Evolutionary conservation across 2,113 vertebrate species (phyloP).

Genomic region (Pseudopodoces humilis): DNA sequence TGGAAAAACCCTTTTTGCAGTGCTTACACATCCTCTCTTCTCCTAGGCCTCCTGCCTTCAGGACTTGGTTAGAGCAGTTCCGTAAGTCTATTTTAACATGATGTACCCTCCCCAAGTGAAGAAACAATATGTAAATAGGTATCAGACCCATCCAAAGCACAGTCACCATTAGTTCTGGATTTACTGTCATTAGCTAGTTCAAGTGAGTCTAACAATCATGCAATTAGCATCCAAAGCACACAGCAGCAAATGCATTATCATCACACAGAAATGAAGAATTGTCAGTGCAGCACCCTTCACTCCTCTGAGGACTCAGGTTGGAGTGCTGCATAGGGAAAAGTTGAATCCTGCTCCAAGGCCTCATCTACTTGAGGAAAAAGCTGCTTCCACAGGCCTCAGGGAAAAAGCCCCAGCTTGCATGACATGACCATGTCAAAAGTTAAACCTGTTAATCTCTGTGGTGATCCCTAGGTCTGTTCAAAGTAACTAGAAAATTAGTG

Average conservation of each 20-base stretch:
- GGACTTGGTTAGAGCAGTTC: background rate
- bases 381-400: background rate
- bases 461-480: background rate
- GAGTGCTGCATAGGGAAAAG: background rate
- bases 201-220: background rate
- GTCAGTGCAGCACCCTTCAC: background rate
- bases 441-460: background rate
- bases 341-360: background rate
- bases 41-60: background rate
- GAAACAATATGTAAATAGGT: background rate
- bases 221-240: background rate
- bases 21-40: background rate
- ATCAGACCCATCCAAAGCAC: background rate
- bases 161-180: background rate
- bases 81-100: background rate
- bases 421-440: background rate
- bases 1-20: background rate
- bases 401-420: background rate
- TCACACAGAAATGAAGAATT: background rate
- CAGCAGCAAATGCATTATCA: background rate
- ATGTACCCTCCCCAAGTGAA: background rate
- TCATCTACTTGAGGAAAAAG: background rate
- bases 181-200: background rate
- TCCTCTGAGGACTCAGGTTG: background rate
- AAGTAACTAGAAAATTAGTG: background rate